Evolutionary conservation across 1,140 invertebrate species (phyloP).

Genomic region (roundworm (Caenorhabditis elegans)): WBcel235 BX284602.5:6511501-6512000

Average conservation of each 20-base stretch:
- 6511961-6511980: conserved; percentile 23
- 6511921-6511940: conserved; percentile 1
- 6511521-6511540: background rate
- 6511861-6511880: background rate
- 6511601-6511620: background rate
- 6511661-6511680: conserved; percentile 17
- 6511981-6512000: background rate
- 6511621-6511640: background rate
- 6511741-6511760: background rate
- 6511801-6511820: background rate
- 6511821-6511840: background rate
- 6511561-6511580: background rate
- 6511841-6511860: conserved; percentile 8
- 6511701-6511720: background rate
- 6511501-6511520: conserved; percentile 3
- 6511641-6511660: background rate
- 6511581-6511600: background rate
- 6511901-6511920: conserved; percentile 22
- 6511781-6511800: background rate
- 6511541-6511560: background rate
- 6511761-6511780: background rate
- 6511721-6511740: background rate
- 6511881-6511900: background rate
- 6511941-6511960: background rate
- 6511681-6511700: conserved; percentile 18